These are phyloP conservation scores for Osmerus eperlanus DNA, from an alignment of 2,113 vertebrate genomes.

Conservation along the genomic window DNA sequence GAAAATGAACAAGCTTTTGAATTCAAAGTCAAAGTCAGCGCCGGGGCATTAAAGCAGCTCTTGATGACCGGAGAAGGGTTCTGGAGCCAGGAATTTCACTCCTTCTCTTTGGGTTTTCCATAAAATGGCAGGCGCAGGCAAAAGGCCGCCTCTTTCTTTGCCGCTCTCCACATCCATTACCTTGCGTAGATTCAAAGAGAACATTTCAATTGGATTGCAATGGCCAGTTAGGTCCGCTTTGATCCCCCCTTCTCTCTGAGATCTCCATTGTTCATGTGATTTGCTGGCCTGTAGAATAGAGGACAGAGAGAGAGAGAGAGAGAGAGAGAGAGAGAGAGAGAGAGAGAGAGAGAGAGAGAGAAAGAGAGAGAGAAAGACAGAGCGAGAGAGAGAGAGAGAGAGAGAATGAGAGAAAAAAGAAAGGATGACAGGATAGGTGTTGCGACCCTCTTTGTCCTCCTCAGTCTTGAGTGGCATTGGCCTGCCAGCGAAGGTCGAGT, in stretches of 20 bases:
- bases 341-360: neutral
- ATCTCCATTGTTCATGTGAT: constrained; percentile 75
- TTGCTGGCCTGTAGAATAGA: constrained; percentile 62
- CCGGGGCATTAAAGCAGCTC: constrained; percentile 64
- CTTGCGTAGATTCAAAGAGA: constrained; percentile 74
- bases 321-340: constrained; percentile 5
- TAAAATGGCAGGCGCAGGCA: constrained; percentile 66
- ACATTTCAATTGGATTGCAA: constrained; percentile 81
- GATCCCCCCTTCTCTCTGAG: constrained; percentile 73
- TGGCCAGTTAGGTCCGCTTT: constrained; percentile 76
- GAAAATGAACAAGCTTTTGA: constrained; percentile 50
- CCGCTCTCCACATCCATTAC: constrained; percentile 72
- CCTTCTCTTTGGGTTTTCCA: constrained; percentile 56
- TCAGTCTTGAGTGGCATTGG: too few species aligned
- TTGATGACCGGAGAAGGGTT: constrained; percentile 63
- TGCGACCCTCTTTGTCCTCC: too few species aligned
- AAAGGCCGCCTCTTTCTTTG: constrained; percentile 59
- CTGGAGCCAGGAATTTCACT: constrained; percentile 52
- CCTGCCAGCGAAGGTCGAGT: too few species aligned
- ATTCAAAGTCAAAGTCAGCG: constrained; percentile 71
- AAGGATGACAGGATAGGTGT: neutral
- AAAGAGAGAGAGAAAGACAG: too few species aligned
- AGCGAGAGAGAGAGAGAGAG: too few species aligned
- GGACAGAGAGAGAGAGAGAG: constrained; percentile 37
- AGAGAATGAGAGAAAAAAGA: neutral